phyloP scores from a whole-genome alignment of 2,797 vertebrate genomes.

The Thaleichthys pacificus region DNA sequence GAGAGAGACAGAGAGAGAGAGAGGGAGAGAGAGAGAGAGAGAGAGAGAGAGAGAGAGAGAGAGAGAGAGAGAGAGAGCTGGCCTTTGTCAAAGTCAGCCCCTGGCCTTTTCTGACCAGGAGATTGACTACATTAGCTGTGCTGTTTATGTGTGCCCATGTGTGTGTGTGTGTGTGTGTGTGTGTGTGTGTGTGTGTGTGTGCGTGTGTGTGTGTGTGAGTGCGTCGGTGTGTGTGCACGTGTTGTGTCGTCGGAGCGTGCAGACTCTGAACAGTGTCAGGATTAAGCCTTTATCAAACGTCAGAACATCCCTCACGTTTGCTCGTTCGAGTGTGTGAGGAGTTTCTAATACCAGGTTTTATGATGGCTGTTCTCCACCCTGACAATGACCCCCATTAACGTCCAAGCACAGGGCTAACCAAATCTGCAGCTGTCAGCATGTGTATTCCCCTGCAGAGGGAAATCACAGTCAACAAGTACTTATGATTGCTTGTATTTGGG shows the following conservation, averaged over 20 bases:
- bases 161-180: too few relatives aligned
- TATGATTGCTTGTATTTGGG: conserved; percentile 57
- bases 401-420: background rate
- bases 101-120: conserved; percentile 66
- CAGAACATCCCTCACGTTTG: conserved; percentile 52
- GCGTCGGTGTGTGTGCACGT: background rate
- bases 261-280: conserved; percentile 40
- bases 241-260: conserved; percentile 52
- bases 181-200: conserved; percentile 7
- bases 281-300: conserved; percentile 37
- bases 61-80: conserved; percentile 44
- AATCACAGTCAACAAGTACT: conserved; percentile 54
- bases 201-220: background rate
- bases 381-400: conserved; percentile 43
- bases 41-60: conserved; percentile 35
- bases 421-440: conserved; percentile 31
- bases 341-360: conserved; percentile 57
- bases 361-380: conserved; percentile 27
- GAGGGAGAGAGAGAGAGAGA: conserved; percentile 31
- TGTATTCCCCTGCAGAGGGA: conserved; percentile 17
- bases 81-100: conserved; percentile 76
- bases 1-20: conserved; percentile 21
- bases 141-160: conserved; percentile 35
- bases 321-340: conserved; percentile 47
- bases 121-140: conserved; percentile 48